Evolutionary conservation across 2,888 invertebrate genomes (phyloP), one percentile per base, ranked within the genome.

Genomic region (Nemurella pictetii): DNA sequence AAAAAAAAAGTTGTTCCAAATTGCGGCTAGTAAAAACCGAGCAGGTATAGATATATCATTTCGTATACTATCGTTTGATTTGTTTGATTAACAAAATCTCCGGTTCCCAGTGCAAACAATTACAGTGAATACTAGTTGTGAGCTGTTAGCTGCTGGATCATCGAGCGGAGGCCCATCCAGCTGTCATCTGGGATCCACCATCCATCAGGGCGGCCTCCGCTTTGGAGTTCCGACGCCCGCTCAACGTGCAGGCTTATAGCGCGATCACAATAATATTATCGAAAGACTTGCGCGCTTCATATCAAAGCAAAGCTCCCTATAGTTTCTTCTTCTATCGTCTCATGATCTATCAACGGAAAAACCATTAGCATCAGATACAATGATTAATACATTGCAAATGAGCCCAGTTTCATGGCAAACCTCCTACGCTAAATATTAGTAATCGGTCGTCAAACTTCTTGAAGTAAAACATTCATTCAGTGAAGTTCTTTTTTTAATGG

Each of bases 181-280:
- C 75, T 75, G 75, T 75, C 75, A 75, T 75, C 28, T 25, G 27
- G 9, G 27, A 27, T 75, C 25, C 28, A 75, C 75, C 75, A 75
- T 75, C 75, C 75, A 75, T 75, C 75, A 75, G 27, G 27, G 75
- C 75, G 0, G 12, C 81, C 30, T 0, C 28, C 83, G 12, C 83
- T 0, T 28, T 32, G 7, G 28, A 28, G 72, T 25, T 9, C 9
- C n/a, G 29, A n/a, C 80, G 80, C 80, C 35, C 20, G 36, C 35
- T 36, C 73, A 30, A 25, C 80, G 80, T 26, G 28, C 30, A 27
- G 55, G 28, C 84, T 25, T 75, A 28, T 3, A 2, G 15, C 9
- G 9, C 74, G 73, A 55, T 78, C 85, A 83, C 77, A 82, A 85
- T 74, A 84, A 84, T 85, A 85, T 85, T 85, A 85, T 85, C 83